Conservation (phyloP, 2,797 vertebrate genomes). For the Orestias chungarensis region DNA sequence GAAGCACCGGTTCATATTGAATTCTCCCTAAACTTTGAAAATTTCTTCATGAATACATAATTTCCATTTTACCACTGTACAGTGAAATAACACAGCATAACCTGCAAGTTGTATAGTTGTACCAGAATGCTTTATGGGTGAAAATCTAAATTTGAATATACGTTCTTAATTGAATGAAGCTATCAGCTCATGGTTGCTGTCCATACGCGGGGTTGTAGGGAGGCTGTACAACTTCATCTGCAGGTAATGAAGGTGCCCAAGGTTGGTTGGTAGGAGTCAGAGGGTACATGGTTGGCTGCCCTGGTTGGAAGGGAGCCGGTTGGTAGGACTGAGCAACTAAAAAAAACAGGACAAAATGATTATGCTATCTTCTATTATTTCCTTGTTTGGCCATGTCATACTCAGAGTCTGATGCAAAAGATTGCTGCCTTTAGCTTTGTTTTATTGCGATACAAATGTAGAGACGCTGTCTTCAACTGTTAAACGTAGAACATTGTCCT, state of each 20-base stretch:
- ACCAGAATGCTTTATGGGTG: neutral
- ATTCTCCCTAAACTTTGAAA: neutral
- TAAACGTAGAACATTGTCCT: neutral
- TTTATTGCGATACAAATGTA: neutral
- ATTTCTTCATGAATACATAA: neutral
- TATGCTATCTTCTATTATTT: constrained; percentile 3
- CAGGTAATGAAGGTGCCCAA: neutral
- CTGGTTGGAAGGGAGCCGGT: constrained; percentile 27
- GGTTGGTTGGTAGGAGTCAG: neutral
- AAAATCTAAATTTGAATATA: neutral
- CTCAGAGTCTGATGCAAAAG: neutral
- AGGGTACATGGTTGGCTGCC: constrained; percentile 22
- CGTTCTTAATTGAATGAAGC: constrained; percentile 43
- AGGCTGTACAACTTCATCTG: constrained; percentile 64
- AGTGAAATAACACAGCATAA: neutral
- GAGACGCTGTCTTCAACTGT: neutral
- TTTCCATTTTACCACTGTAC: neutral
- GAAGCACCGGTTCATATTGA: neutral
- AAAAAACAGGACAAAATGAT: constrained; percentile 15
- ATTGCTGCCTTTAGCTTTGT: neutral
- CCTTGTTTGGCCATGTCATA: too few relatives aligned
- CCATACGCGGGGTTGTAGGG: constrained; percentile 86
- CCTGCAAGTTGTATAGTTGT: neutral
- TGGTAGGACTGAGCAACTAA: constrained; percentile 30
- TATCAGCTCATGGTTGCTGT: constrained; percentile 63